Evolutionary conservation across 1,140 invertebrate species (phyloP).

Genomic region (Thaumetopoea pityocampa): DNA sequence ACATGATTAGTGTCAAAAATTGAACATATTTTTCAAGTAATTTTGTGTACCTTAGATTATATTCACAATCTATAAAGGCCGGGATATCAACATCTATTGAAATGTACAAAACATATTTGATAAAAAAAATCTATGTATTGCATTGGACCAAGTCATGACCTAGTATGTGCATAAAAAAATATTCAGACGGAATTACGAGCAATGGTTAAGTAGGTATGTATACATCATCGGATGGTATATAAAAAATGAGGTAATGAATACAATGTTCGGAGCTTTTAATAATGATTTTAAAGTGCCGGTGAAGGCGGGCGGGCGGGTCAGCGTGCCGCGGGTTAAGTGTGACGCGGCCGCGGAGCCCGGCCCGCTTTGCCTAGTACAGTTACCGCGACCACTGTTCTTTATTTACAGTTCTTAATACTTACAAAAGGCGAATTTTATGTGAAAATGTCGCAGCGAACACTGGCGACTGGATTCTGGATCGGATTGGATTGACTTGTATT

Average conservation of each 20-base stretch:
- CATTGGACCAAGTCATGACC: conserved; percentile 14
- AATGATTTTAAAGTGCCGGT: too few species aligned
- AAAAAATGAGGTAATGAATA: conserved; percentile 53
- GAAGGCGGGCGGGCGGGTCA: too few species aligned
- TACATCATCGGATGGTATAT: conserved; percentile 17
- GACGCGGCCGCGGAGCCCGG: conserved; percentile 15
- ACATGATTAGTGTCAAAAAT: too few species aligned
- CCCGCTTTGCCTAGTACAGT: neutral
- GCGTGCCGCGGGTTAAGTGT: conserved; percentile 41
- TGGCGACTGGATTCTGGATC: too few species aligned
- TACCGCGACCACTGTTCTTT: neutral
- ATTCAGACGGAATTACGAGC: conserved; percentile 12
- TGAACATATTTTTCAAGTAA: neutral
- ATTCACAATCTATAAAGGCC: too few species aligned
- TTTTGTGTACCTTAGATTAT: too few species aligned
- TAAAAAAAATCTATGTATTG: neutral
- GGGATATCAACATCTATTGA: neutral
- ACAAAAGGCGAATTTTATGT: too few species aligned
- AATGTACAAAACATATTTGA: neutral
- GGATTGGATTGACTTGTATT: too few species aligned
- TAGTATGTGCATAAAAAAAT: conserved; percentile 12
- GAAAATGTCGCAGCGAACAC: too few species aligned
- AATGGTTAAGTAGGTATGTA: conserved; percentile 15
- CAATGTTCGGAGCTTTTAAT: conserved; percentile 26
- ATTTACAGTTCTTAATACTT: neutral